phyloP scores from a whole-genome alignment of 2,113 vertebrate species.

The Enhydra lutris region DNA sequence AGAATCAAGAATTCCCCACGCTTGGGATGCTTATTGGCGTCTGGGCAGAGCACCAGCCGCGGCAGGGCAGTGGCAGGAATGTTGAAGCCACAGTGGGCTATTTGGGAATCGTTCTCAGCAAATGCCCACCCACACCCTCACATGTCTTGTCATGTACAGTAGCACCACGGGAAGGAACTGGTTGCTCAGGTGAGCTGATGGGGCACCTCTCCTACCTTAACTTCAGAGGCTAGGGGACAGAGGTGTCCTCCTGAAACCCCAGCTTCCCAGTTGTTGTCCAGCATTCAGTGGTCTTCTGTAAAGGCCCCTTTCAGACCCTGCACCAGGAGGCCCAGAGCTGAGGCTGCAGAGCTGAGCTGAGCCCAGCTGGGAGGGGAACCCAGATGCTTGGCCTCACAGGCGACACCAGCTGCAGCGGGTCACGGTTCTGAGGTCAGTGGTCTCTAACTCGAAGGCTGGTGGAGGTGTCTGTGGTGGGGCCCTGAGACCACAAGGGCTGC shows the following conservation, averaged over 20 bases:
- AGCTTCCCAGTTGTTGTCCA: background rate
- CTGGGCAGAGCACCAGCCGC: background rate
- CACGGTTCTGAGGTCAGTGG: background rate
- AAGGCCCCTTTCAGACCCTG: background rate
- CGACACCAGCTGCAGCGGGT: background rate
- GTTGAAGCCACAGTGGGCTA: background rate
- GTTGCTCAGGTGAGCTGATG: background rate
- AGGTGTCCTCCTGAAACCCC: background rate
- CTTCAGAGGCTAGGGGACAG: background rate
- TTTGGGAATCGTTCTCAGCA: background rate
- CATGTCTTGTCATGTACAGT: background rate
- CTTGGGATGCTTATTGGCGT: background rate
- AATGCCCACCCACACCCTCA: background rate
- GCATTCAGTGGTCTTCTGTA: background rate
- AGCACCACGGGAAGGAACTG: accelerated
- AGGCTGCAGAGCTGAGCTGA: background rate
- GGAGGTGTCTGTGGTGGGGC: background rate
- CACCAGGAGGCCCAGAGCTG: background rate
- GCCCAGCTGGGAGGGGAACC: background rate
- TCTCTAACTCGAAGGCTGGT: background rate
- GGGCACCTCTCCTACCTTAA: background rate
- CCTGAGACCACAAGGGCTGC: background rate
- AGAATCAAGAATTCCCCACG: background rate
- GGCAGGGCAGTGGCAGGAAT: background rate
- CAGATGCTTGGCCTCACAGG: background rate